Evolutionary conservation across 2,888 invertebrate genomes (phyloP).

Genomic region (Pelosia muscerda): DNA sequence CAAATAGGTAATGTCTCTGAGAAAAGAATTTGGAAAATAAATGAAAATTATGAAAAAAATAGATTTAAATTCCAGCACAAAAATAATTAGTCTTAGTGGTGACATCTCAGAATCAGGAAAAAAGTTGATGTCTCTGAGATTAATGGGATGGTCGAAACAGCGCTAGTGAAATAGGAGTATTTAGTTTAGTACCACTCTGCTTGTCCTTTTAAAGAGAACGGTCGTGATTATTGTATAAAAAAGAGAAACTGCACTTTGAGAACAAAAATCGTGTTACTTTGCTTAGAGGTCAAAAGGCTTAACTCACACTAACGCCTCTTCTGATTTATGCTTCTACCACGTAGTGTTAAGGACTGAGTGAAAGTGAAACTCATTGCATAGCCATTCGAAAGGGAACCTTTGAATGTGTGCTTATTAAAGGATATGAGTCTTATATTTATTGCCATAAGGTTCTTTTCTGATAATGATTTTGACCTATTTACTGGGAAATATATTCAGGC

Average conservation of each 20-base stretch:
- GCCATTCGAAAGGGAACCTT: constrained; percentile 16
- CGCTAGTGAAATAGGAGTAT: neutral
- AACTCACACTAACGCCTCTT: neutral
- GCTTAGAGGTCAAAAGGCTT: constrained; percentile 1
- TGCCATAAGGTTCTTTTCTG: neutral
- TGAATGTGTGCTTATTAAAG: neutral
- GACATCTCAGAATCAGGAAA: neutral
- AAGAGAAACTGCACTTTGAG: neutral
- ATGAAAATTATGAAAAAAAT: too few relatives aligned
- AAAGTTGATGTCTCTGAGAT: neutral
- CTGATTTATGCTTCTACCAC: constrained; percentile 8
- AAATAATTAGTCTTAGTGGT: too few relatives aligned
- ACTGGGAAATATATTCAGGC: neutral
- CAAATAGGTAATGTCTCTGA: too few relatives aligned
- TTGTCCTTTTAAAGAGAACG: neutral
- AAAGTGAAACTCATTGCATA: constrained; percentile 29
- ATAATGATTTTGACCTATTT: neutral
- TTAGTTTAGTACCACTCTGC: neutral
- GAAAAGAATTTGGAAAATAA: too few relatives aligned
- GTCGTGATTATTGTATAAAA: constrained; percentile 1
- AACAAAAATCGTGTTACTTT: constrained; percentile 8
- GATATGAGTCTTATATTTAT: neutral
- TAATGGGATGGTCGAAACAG: too few relatives aligned
- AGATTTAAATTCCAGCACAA: too few relatives aligned
- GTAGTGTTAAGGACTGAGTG: constrained; percentile 26